Percentiles rank a stretch among this genome's conserved stretches.
Evolutionary conservation across 2,888 invertebrate genomes (phyloP).

Genomic region (Acanthosepion lycidas): DNA sequence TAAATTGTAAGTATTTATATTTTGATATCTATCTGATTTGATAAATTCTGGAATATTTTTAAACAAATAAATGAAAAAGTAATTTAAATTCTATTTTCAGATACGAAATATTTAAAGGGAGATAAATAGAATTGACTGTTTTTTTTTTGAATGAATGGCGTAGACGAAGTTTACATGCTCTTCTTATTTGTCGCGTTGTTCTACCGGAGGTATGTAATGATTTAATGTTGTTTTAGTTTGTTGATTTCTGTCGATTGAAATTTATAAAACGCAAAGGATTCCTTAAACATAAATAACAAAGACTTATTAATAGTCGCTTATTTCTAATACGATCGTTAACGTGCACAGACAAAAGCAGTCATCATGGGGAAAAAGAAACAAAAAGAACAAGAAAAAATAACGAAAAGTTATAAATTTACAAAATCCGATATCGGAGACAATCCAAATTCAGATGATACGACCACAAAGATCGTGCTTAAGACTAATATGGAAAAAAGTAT

Average conservation of each 20-base stretch:
- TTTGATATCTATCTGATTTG: too few species aligned
- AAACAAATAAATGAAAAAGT: too few species aligned
- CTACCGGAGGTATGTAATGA: not conserved
- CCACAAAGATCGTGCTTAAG: not conserved
- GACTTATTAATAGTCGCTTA: not conserved
- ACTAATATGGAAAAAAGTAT: conserved; percentile 60
- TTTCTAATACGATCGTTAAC: not conserved
- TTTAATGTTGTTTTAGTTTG: not conserved
- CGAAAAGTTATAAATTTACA: conserved; percentile 44
- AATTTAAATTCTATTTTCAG: not conserved
- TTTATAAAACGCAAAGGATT: not conserved
- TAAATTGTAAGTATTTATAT: too few species aligned
- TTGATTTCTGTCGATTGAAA: not conserved
- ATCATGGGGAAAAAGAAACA: conserved; percentile 43
- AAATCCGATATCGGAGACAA: conserved; percentile 25
- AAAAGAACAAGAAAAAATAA: conserved; percentile 44
- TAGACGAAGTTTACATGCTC: not conserved
- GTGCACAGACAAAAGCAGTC: not conserved
- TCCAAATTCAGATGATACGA: conserved; percentile 43
- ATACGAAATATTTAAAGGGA: not conserved
- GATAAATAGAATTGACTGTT: not conserved
- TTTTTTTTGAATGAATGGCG: not conserved
- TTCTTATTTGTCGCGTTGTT: not conserved
- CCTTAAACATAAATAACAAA: not conserved
- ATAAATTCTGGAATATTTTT: too few species aligned